Evolutionary conservation across 2,888 invertebrate genomes (phyloP), one percentile per base, ranked within the genome.

Genomic region (Hirtodrosophila trivittata): DNA sequence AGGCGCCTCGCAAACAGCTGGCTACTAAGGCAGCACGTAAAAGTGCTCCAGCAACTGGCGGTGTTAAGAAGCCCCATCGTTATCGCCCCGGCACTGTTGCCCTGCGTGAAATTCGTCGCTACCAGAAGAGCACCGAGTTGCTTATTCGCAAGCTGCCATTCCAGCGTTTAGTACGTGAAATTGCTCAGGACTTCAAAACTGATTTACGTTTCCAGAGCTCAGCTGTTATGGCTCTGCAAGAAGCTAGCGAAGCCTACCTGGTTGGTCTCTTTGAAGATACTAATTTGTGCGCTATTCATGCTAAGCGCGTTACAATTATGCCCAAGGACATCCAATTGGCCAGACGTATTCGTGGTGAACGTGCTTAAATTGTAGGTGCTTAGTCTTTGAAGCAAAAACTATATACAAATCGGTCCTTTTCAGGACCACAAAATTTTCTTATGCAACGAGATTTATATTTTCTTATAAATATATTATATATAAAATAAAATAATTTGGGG

Each of bases 281-380:
- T 3, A 62, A 62, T 26, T 41, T 83, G 80, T 65, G 98, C 92
- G 97, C 97, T 78, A 97, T 98, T 91, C 98, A 98, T 90, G 97
- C 97, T 83, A 97, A 97, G 92, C 95, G 97, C 88, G 97, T 98
- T 62, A 97, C 97, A 74, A 97, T 98, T 92, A 97, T 97, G 97
- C 97, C 97, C 83, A 98, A 97, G 92, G 97, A 98, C 91, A 97
- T 98, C 89, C 97, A 97, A 92, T 93, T 97, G 91, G 97, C 97
- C 64, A 94, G 97, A 91, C 95, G 97, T 93, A 98, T 98, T 92
- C 95, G 97, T 90, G 97, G 97, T 80, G 97, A 97, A 92, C 95
- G 97, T 91, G 96, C 96, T 93, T 96, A 96, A 21, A 5, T 21
- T 21, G 2, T 3, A 94, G 9, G 49, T 14, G 9, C 33, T 25